Percentiles rank a stretch among this genome's conserved stretches.
These are phyloP conservation scores for Oncopeltus fasciatus DNA, from an alignment of 1,140 invertebrate genomes.

Conservation along the genomic window DNA sequence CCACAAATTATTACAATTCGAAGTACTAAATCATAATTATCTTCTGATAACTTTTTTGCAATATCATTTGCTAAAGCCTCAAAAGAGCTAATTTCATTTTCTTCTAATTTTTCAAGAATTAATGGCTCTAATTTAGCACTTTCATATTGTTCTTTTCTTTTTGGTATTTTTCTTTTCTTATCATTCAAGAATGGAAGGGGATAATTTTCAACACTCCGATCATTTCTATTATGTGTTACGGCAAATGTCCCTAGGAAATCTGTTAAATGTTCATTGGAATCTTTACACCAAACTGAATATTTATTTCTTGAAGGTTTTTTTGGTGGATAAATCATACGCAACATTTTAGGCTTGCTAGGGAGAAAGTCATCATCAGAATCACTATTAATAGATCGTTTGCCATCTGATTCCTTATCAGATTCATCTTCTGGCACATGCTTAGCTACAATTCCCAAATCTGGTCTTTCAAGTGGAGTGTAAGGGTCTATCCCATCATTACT, in stretches of 20 bases:
- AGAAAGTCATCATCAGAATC: background rate
- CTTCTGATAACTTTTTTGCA: constrained; percentile 12
- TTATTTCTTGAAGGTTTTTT: constrained; percentile 8
- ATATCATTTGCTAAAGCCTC: constrained; percentile 15
- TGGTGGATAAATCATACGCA: background rate
- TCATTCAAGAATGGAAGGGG: background rate
- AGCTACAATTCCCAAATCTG: background rate
- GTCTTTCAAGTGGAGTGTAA: constrained; percentile 11
- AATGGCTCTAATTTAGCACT: background rate
- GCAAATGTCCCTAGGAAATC: constrained; percentile 9
- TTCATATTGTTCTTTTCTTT: background rate
- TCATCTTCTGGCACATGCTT: background rate
- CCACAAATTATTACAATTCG: constrained; percentile 30
- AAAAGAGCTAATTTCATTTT: background rate
- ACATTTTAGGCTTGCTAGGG: background rate
- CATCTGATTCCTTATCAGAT: background rate
- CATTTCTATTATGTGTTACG: constrained; percentile 8
- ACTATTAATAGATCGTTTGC: background rate
- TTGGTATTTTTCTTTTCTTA: background rate
- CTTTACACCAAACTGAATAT: constrained; percentile 7
- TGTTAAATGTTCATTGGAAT: constrained; percentile 11
- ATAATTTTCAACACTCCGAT: constrained; percentile 17
- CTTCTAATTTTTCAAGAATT: constrained; percentile 4
- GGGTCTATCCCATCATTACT: constrained; percentile 11
- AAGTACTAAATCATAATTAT: constrained; percentile 19